Base-by-base conservation (phyloP, 35 echinoderm and acorn worm genomes). In the Heliocidaris tuberculata region DNA sequence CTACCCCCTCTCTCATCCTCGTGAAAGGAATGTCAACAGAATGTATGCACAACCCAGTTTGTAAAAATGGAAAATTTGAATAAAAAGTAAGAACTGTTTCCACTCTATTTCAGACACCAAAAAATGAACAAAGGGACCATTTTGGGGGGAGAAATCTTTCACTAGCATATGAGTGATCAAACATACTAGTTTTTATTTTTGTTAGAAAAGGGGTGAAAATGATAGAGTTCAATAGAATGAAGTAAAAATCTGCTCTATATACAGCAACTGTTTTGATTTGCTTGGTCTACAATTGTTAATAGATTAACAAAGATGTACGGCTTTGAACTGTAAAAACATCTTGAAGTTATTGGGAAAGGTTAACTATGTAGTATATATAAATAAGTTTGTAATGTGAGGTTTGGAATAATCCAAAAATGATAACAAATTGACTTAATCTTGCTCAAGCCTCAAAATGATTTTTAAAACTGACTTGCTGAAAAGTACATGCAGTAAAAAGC, bases 41-140 rank as follows among this genome's bases (percentile, higher is more conserved):
- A 78, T 78, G 65, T 78, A 78, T 78, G 65, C 65, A 78, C 65
- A 78, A 78, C 65, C 65, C 65, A 78, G 21, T 78, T 78, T 78
- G 65, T 1, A n/a, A 78, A 78, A 78, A 78, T 78, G 4, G 65
- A 78, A 17, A 78, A 4, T 78, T 21, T 78, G 27, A 78, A 24
- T 78, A 19, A n/a, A 3, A 78, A 78, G 21, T 78, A 78, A 21
- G 60, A 19, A 8, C 65, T 78, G 65, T 78, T 78, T 78, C 65
- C 19, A 27, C 15, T 78, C 65, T 27, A 78, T 78, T 78, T 78
- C 65, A 27, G 35, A 42, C 27, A 78, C 65, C 6, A 0, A 27
- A 78, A 78, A 78, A n/a, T 78, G 65, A 78, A 78, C 65, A 78
- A 78, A 78, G 65, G 65, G 7, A 78, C 65, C 65, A 21, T 1